phyloP scores from a whole-genome alignment of 2,888 invertebrate genomes.

The Tinea trinotella region DNA sequence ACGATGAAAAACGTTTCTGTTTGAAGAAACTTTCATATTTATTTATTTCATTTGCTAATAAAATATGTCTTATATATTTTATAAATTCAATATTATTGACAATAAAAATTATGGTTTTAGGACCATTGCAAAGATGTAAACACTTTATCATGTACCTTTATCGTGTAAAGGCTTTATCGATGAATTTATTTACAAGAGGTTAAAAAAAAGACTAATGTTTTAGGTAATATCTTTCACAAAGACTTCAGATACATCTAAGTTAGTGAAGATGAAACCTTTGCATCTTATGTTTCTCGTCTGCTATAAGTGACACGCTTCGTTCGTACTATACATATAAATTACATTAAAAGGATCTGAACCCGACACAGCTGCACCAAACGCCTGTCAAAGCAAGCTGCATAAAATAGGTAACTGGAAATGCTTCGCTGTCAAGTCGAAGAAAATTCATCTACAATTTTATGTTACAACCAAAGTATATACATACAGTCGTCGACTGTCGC shows the following conservation, averaged over 20 bases:
- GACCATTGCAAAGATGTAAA: too few relatives aligned
- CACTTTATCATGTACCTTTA: too few relatives aligned
- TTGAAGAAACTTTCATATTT: too few relatives aligned
- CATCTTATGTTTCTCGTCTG: not conserved
- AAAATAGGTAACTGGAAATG: not conserved
- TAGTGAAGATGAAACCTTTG: not conserved
- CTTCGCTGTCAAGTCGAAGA: constrained; percentile 4
- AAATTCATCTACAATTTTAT: constrained; percentile 1
- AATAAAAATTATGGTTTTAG: too few relatives aligned
- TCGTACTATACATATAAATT: constrained; percentile 3
- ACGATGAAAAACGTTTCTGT: not conserved
- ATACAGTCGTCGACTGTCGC: not conserved
- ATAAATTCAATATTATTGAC: too few relatives aligned
- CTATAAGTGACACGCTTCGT: not conserved
- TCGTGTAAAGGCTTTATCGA: too few relatives aligned
- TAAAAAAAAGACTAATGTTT: too few relatives aligned
- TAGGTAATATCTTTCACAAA: not conserved
- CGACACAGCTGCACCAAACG: constrained; percentile 4
- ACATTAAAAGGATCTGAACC: not conserved
- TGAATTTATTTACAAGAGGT: too few relatives aligned
- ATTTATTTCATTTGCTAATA: too few relatives aligned
- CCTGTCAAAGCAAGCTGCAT: constrained; percentile 5
- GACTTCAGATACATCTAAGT: not conserved
- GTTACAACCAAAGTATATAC: not conserved
- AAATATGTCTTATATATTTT: too few relatives aligned